Percentiles rank a stretch among this genome's conserved stretches.
These are phyloP conservation scores for Ptyas mucosa DNA, from an alignment of 2,113 vertebrate species.

Conservation along the genomic window DNA sequence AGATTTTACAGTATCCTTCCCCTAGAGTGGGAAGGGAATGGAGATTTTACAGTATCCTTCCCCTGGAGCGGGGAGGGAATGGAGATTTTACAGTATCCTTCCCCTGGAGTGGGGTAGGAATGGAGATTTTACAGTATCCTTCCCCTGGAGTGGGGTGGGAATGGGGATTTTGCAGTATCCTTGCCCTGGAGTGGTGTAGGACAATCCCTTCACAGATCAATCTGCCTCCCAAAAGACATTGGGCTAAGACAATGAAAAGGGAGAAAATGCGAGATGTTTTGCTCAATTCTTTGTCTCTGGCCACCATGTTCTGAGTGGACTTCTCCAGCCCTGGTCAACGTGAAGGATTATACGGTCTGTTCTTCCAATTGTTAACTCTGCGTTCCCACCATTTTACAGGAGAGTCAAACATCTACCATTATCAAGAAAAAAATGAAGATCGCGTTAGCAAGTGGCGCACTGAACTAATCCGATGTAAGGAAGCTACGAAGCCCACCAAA, in stretches of 20 bases:
- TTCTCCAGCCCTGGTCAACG: neutral
- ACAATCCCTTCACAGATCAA: neutral
- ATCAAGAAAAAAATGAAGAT: conserved; percentile 18
- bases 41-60: no score
- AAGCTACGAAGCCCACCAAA: conserved; percentile 67
- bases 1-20: no score
- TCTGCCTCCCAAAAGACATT: neutral
- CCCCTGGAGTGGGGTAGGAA: no score
- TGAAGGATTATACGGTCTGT: neutral
- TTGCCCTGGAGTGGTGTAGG: neutral
- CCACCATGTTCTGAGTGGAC: no score
- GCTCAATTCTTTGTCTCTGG: neutral
- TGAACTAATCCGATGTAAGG: conserved; percentile 51
- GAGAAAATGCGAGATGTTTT: neutral
- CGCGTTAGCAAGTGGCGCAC: conserved; percentile 32
- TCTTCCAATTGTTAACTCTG: neutral
- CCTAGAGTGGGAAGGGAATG: no score
- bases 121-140: no score
- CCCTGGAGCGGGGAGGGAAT: no score
- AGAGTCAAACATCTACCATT: neutral
- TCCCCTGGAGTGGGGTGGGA: no score
- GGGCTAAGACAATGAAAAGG: neutral
- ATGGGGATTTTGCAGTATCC: no score
- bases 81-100: no score
- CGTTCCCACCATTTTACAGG: no score